Conservation (phyloP, 2,113 vertebrate species). For the Myrmecophaga tridactyla region DNA sequence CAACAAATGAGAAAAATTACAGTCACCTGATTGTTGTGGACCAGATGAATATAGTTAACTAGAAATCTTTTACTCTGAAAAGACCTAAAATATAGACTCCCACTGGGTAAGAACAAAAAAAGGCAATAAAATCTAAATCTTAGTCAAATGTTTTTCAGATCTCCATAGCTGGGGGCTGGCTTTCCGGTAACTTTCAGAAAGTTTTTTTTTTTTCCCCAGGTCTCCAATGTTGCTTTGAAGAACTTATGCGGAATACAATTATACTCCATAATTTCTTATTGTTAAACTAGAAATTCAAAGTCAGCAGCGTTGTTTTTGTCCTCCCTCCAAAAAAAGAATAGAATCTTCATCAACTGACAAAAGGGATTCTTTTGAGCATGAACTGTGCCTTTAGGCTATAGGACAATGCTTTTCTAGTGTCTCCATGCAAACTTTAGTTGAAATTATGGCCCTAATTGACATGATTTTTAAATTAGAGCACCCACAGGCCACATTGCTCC, state of each 20-base stretch:
- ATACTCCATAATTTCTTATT: slow-evolving; percentile 67
- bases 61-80: slow-evolving; percentile 31
- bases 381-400: slow-evolving; percentile 74
- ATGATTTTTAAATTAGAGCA: slow-evolving; percentile 82
- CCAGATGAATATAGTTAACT: slow-evolving; percentile 59
- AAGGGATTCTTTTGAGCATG: slow-evolving; percentile 70
- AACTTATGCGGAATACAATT: slow-evolving; percentile 43
- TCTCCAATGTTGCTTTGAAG: slow-evolving; percentile 52
- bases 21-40: slow-evolving; percentile 52
- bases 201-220: neutral
- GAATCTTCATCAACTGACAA: slow-evolving; percentile 68
- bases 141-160: slow-evolving; percentile 38
- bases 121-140: slow-evolving; percentile 40
- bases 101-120: neutral
- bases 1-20: slow-evolving; percentile 31
- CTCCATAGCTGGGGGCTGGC: neutral
- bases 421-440: slow-evolving; percentile 76
- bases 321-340: slow-evolving; percentile 76
- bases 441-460: slow-evolving; percentile 81
- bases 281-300: slow-evolving; percentile 65
- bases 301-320: slow-evolving; percentile 75
- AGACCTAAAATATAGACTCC: slow-evolving; percentile 34
- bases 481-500: slow-evolving; percentile 76
- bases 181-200: slow-evolving; percentile 43
- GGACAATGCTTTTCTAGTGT: slow-evolving; percentile 75